A percentile compares a stretch with the other conserved stretches of the same genome.
These are phyloP conservation scores for Amphilophus citrinellus DNA, from an alignment of 2,113 vertebrate species.

Conservation along the genomic window DNA sequence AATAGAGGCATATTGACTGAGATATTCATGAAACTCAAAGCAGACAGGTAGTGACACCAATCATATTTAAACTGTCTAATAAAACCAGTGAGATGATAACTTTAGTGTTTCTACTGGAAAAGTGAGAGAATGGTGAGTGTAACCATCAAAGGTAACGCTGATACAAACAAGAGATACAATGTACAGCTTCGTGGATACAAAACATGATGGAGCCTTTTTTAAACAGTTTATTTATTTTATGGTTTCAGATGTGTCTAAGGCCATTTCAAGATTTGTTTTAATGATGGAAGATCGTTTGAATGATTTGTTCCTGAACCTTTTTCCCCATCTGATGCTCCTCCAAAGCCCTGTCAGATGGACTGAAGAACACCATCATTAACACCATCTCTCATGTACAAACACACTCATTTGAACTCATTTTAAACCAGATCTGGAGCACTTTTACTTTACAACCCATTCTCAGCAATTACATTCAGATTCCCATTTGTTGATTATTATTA, in stretches of 20 bases:
- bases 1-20: not conserved
- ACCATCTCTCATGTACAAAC: too few relatives aligned
- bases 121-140: not conserved
- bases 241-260: too few relatives aligned
- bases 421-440: too few relatives aligned
- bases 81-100: not conserved
- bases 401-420: too few relatives aligned
- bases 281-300: not conserved
- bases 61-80: slow-evolving; percentile 3
- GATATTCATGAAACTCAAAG: slow-evolving; percentile 1
- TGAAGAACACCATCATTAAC: too few relatives aligned
- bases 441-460: too few relatives aligned
- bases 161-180: not conserved
- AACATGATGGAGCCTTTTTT: not conserved
- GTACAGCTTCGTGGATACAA: not conserved
- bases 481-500: too few relatives aligned
- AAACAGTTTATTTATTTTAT: not conserved
- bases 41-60: not conserved
- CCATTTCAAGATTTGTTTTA: not conserved
- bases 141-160: not conserved
- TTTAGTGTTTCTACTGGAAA: not conserved
- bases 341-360: too few relatives aligned
- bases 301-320: too few relatives aligned
- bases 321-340: too few relatives aligned
- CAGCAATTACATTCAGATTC: too few relatives aligned